These are phyloP conservation scores for Chalcis sispes DNA, from an alignment of 2,888 invertebrate genomes.

Conservation along the genomic window DNA sequence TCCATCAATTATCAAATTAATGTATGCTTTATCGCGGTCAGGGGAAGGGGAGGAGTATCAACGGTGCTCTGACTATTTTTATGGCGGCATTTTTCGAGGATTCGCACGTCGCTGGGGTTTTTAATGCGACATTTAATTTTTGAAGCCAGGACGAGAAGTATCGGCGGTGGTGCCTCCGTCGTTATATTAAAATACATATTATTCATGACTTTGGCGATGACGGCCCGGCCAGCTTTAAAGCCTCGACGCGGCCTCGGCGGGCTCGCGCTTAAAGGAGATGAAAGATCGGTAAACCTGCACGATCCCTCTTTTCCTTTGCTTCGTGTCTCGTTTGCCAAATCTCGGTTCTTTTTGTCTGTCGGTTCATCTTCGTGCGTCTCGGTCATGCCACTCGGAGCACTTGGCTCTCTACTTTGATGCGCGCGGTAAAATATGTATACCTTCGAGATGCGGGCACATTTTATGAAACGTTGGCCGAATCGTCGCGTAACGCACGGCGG, in stretches of 20 bases:
- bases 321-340: constrained; percentile 27
- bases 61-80: constrained; percentile 72
- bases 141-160: constrained; percentile 59
- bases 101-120: constrained; percentile 69
- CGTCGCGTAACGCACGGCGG: neutral
- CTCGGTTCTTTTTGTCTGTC: constrained; percentile 7
- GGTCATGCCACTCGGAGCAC: constrained; percentile 8
- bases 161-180: too few species aligned
- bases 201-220: constrained; percentile 68
- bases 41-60: constrained; percentile 65
- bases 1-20: too few species aligned
- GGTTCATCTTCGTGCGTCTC: constrained; percentile 6
- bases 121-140: constrained; percentile 71
- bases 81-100: constrained; percentile 61
- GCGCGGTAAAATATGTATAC: constrained; percentile 39
- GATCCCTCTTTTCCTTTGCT: too few species aligned
- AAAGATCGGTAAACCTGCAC: constrained; percentile 12
- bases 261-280: constrained; percentile 29
- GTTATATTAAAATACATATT: constrained; percentile 73
- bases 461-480: constrained; percentile 43
- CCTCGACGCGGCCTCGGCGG: constrained; percentile 23
- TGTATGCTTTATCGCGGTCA: neutral
- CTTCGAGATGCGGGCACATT: constrained; percentile 31
- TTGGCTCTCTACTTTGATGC: constrained; percentile 23
- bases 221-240: constrained; percentile 57